A percentile compares a stretch with the other conserved stretches of the same genome.
phyloP scores from a whole-genome alignment of 2,113 vertebrate genomes.

The Boleophthalmus pectinirostris region DNA sequence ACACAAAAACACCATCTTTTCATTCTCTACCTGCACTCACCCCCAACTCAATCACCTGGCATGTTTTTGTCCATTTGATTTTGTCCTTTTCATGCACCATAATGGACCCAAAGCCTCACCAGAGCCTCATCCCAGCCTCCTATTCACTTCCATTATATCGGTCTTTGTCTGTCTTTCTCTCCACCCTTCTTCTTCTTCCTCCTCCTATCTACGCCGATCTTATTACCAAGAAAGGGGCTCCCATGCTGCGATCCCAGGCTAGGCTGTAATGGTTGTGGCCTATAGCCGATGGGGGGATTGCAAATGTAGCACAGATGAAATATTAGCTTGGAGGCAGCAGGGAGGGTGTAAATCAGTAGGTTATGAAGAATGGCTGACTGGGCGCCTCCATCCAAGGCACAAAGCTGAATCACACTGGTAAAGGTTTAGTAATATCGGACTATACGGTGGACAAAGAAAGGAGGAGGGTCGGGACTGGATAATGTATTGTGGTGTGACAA shows the following conservation, averaged over 20 bases:
- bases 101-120: constrained; percentile 59
- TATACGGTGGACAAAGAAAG: constrained; percentile 10
- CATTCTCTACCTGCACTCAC: constrained; percentile 49
- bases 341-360: constrained; percentile 73
- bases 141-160: constrained; percentile 62
- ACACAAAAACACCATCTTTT: constrained; percentile 48
- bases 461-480: constrained; percentile 21
- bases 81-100: constrained; percentile 66
- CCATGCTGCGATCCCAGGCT: constrained; percentile 68
- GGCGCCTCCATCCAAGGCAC: constrained; percentile 39
- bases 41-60: constrained; percentile 53
- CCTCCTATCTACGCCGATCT: constrained; percentile 60
- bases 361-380: constrained; percentile 71
- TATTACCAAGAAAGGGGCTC: constrained; percentile 65
- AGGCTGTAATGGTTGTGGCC: constrained; percentile 71
- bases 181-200: constrained; percentile 44
- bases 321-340: constrained; percentile 63
- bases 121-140: constrained; percentile 59
- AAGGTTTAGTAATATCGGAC: constrained; percentile 41
- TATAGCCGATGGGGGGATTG: constrained; percentile 57
- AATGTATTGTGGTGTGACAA: constrained; percentile 29
- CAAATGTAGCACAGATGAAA: constrained; percentile 70
- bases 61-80: constrained; percentile 63
- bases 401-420: constrained; percentile 38
- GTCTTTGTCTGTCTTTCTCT: constrained; percentile 9